Evolutionary conservation across 1,140 invertebrate species (phyloP), one percentile per base, ranked within the genome.

Genomic region (Eubasilissa regina): DNA sequence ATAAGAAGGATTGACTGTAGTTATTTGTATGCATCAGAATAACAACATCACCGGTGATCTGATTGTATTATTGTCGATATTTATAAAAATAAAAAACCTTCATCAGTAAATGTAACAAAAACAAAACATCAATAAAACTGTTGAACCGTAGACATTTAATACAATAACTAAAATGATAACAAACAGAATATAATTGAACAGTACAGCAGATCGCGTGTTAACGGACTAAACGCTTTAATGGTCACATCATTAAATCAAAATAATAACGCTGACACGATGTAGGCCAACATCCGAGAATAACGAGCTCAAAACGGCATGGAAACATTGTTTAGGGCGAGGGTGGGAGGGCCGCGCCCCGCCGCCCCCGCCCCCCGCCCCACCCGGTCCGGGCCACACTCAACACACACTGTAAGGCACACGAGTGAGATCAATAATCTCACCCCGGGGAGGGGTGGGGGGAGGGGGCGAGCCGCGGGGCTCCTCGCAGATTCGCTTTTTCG

Each of bases 371-470:
- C 62, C 15, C 45, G 15, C 45, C 58, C n/a, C 73, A 11, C 73
- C 62, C 53, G 51, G 75, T n/a, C 44, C 75, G 75, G 60, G 60
- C 76, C 76, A 56, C 76, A 78, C 70, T 64, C 75, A 76, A 78
- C 66, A 78, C 62, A 78, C 66, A 75, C 80, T 53, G 56, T 51
- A 58, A 77, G 56, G 76, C 81, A 82, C 78, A 80, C 81, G 75
- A 82, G 80, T 74, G 80, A 82, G 81, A 83, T 83, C 81, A 83
- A 83, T 83, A 83, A 83, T 83, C 81, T 83, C 81, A 82, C 81
- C 81, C 81, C 76, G 75, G 81, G 78, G 80, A 81, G 62, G 70
- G 48, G 78, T 21, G 64, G 72, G 76, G 80, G 78, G 48, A 45
- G 68, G 68, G 25, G 25, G 25, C 51, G 68, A 13, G 19, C 77